A percentile compares a stretch with the other conserved stretches of the same genome.
phyloP scores from a whole-genome alignment of 92 coral and sea anemone genomes.

The Nematostella vectensis region DNA sequence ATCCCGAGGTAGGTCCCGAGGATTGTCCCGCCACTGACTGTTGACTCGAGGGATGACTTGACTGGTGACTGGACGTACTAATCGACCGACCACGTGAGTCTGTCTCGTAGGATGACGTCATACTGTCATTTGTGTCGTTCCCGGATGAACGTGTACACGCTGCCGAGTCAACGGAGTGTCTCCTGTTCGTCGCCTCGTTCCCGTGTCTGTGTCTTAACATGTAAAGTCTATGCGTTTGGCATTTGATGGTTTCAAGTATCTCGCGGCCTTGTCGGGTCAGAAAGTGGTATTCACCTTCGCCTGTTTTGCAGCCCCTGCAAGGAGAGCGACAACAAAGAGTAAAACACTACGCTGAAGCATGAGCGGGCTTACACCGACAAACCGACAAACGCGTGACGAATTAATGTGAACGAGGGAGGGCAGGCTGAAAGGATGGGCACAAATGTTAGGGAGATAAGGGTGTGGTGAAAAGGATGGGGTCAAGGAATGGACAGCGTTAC shows the following conservation, averaged over 20 bases:
- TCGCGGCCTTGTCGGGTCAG: constrained; percentile 90
- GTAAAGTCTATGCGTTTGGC: constrained; percentile 86
- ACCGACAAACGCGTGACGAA: too few species aligned
- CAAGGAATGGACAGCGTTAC: too few species aligned
- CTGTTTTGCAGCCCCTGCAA: constrained; percentile 76
- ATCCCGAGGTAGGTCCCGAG: not conserved
- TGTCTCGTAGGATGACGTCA: constrained; percentile 64
- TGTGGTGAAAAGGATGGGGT: too few species aligned
- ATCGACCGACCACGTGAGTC: constrained; percentile 56
- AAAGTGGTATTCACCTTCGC: constrained; percentile 87
- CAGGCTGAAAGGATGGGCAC: too few species aligned
- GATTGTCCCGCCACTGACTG: constrained; percentile 9
- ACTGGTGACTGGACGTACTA: constrained; percentile 52
- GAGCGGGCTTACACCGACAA: too few species aligned
- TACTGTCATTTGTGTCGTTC: constrained; percentile 70
- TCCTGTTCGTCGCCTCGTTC: constrained; percentile 1
- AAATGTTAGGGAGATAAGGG: too few species aligned
- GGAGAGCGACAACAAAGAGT: too few species aligned
- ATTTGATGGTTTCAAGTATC: constrained; percentile 81
- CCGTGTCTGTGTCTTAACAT: constrained; percentile 32
- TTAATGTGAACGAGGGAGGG: too few species aligned
- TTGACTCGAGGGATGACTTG: constrained; percentile 21
- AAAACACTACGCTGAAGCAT: too few species aligned
- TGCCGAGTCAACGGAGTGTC: constrained; percentile 66
- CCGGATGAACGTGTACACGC: constrained; percentile 74